Evolutionary conservation across 2,888 invertebrate genomes (phyloP).

Genomic region (Rhabditoides inermis): DNA sequence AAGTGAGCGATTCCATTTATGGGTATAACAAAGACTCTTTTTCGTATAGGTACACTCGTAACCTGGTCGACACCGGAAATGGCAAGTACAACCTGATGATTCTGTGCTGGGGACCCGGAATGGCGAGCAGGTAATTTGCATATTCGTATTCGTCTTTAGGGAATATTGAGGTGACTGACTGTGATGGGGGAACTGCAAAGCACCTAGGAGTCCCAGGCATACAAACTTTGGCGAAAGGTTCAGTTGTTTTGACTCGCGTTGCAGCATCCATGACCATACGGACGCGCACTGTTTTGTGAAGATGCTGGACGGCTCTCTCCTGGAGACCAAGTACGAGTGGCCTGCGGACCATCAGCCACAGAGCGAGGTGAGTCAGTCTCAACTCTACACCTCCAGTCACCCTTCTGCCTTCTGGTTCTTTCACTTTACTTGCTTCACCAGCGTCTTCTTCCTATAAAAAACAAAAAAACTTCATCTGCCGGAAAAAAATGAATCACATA

Average conservation of each 20-base stretch:
- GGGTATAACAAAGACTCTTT: not conserved
- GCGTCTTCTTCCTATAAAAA: too few species aligned
- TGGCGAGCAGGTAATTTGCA: constrained; percentile 59
- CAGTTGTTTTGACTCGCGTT: not conserved
- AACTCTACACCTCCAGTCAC: too few species aligned
- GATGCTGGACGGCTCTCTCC: constrained; percentile 68
- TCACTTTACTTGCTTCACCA: too few species aligned
- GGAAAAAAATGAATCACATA: too few species aligned
- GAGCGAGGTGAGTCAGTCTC: too few species aligned
- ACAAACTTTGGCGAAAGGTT: not conserved
- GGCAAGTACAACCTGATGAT: constrained; percentile 94
- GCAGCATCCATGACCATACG: constrained; percentile 89
- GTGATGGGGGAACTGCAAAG: not conserved
- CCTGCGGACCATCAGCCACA: constrained; percentile 59
- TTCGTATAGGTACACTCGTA: constrained; percentile 75
- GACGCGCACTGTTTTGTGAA: constrained; percentile 97
- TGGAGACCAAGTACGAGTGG: constrained; percentile 78
- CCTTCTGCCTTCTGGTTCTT: too few species aligned
- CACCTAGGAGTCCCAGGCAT: not conserved
- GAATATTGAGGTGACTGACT: not conserved
- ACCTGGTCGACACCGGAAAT: constrained; percentile 88
- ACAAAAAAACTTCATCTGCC: too few species aligned
- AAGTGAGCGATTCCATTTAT: too few species aligned
- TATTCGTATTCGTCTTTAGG: not conserved
- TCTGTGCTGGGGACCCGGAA: constrained; percentile 91